Conservation (phyloP, 1,140 invertebrate species). For the Euwallacea similis region DNA sequence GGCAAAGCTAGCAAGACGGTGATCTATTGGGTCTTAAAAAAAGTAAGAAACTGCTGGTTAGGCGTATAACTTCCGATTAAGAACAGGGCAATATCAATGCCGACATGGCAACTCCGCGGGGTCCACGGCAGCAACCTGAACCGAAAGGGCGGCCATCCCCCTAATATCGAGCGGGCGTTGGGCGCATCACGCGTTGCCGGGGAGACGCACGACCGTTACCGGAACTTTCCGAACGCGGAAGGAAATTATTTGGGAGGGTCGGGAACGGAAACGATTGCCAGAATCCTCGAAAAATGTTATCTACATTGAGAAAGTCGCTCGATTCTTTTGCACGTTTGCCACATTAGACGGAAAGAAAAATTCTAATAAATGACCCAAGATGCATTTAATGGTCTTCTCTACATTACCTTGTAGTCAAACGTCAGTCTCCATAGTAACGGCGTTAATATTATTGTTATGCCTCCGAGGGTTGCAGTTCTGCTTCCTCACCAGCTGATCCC, state of each 20-base stretch:
- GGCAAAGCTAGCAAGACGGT: too few relatives aligned
- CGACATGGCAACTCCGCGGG: conserved; percentile 28
- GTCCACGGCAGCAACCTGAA: conserved; percentile 32
- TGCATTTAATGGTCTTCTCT: neutral
- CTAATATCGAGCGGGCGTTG: conserved; percentile 41
- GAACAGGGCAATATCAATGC: neutral
- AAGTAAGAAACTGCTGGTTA: too few relatives aligned
- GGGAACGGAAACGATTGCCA: conserved; percentile 14
- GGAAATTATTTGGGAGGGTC: conserved; percentile 25
- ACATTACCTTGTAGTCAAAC: conserved; percentile 88
- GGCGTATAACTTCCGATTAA: too few relatives aligned
- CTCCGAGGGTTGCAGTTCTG: conserved; percentile 81
- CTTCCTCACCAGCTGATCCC: conserved; percentile 73
- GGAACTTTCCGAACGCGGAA: conserved; percentile 2
- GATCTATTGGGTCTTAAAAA: too few relatives aligned
- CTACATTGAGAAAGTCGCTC: too few relatives aligned
- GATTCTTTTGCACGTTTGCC: too few relatives aligned
- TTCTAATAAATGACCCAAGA: neutral
- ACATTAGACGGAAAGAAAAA: neutral
- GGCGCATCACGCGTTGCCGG: conserved; percentile 40
- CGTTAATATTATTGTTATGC: conserved; percentile 87
- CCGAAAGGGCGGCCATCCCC: conserved; percentile 28
- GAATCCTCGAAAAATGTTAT: conserved; percentile 4
- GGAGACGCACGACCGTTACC: conserved; percentile 5
- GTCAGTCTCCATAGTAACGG: conserved; percentile 93